Conservation (phyloP, 35 echinoderm and acorn worm species). For the Eucidaris tribuloides region DNA sequence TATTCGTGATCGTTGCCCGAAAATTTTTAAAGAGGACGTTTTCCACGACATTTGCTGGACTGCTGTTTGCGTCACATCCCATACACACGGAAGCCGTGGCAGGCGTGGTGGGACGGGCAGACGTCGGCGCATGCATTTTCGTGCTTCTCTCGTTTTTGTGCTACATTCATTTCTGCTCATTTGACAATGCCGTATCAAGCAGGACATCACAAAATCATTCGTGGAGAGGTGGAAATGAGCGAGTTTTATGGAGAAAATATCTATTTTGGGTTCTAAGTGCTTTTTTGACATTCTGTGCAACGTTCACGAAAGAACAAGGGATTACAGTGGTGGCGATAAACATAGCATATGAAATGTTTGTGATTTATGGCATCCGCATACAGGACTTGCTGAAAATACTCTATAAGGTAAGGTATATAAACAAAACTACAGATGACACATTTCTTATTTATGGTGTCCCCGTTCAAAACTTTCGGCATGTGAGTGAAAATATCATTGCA, state of each 20-base stretch:
- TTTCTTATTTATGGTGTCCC: too few relatives aligned
- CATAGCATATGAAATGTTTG: slow-evolving; percentile 85
- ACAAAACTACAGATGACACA: too few relatives aligned
- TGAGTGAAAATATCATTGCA: too few relatives aligned
- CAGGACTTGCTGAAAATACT: slow-evolving; percentile 43
- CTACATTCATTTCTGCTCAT: slow-evolving; percentile 79
- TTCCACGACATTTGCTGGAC: slow-evolving; percentile 32
- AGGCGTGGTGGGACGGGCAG: slow-evolving; percentile 88
- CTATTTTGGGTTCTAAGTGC: slow-evolving; percentile 36
- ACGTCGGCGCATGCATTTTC: slow-evolving; percentile 81
- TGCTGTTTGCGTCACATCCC: slow-evolving; percentile 74
- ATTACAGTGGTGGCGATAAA: slow-evolving; percentile 91
- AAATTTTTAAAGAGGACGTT: slow-evolving; percentile 4
- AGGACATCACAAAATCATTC: too few relatives aligned
- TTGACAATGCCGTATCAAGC: too few relatives aligned
- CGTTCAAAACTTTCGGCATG: too few relatives aligned
- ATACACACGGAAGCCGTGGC: slow-evolving; percentile 96
- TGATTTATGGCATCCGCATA: slow-evolving; percentile 35
- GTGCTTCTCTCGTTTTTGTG: slow-evolving; percentile 70
- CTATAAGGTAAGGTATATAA: too few relatives aligned
- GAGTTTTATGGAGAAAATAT: slow-evolving; percentile 21
- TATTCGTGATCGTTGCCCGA: not conserved
- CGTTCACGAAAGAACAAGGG: slow-evolving; percentile 91
- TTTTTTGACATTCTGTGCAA: slow-evolving; percentile 51
- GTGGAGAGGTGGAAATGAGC: too few relatives aligned